These are phyloP conservation scores for Pherbina coryleti DNA, from an alignment of 2,888 invertebrate genomes.

Conservation along the genomic window DNA sequence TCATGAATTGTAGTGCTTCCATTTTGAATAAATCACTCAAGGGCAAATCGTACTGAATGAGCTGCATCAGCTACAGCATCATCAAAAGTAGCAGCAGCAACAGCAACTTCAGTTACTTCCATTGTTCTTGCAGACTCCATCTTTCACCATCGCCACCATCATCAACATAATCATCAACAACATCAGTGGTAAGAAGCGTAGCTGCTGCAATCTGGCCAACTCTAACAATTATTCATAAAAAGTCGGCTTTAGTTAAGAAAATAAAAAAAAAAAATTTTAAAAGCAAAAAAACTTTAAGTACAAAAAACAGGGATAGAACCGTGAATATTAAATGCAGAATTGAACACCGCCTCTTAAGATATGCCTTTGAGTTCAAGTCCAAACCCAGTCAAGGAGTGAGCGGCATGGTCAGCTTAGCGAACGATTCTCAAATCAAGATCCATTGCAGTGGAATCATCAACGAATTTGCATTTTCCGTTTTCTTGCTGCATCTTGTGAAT, in stretches of 20 bases:
- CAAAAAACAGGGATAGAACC: background rate
- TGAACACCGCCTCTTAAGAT: background rate
- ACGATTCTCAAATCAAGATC: background rate
- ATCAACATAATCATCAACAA: background rate
- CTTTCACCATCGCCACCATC: constrained; percentile 3
- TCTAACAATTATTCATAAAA: constrained; percentile 21
- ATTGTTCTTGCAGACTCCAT: constrained; percentile 11
- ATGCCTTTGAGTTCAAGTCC: background rate
- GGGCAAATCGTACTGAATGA: constrained; percentile 51
- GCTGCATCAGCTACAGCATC: constrained; percentile 10
- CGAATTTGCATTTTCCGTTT: constrained; percentile 10
- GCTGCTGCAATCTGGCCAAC: background rate
- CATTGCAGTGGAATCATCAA: constrained; percentile 14
- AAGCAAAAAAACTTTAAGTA: background rate
- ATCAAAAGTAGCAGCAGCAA: constrained; percentile 44
- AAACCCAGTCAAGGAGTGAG: background rate
- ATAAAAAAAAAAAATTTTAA: background rate
- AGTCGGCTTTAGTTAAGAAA: background rate
- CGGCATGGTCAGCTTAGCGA: background rate
- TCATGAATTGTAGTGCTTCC: constrained; percentile 46
- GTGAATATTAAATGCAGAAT: constrained; percentile 18
- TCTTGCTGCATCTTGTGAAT: background rate
- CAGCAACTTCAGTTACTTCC: constrained; percentile 13
- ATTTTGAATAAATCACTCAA: constrained; percentile 58
- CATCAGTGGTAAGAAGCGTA: background rate